Evolutionary conservation across 2,113 vertebrate genomes (phyloP).

Genomic region (Nothoprocta perdicaria): DNA sequence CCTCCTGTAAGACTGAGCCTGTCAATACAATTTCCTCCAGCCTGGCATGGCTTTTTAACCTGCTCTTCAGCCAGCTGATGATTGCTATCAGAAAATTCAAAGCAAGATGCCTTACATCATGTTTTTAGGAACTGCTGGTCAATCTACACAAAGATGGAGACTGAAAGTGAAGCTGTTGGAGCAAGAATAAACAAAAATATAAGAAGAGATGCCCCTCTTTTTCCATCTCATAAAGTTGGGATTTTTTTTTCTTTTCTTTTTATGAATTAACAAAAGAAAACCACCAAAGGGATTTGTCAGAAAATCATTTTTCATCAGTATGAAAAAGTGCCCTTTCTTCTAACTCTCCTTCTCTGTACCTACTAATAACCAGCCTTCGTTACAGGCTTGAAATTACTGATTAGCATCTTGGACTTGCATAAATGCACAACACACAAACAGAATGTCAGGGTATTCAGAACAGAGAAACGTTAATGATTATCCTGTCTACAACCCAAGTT

Average conservation of each 20-base stretch:
- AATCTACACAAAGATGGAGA: background rate
- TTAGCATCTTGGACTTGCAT: conserved; percentile 15
- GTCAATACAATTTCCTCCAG: background rate
- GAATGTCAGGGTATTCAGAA: conserved; percentile 27
- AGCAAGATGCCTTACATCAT: background rate
- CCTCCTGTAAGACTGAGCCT: background rate
- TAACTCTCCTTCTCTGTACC: background rate
- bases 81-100: background rate
- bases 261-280: background rate
- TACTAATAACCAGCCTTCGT: background rate
- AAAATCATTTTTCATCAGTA: background rate
- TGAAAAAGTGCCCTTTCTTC: background rate
- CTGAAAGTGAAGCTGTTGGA: background rate
- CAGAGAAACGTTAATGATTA: conserved; percentile 61
- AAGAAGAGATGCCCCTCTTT: background rate
- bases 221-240: background rate
- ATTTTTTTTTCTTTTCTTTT: background rate
- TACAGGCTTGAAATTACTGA: conserved; percentile 34
- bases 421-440: conserved; percentile 17
- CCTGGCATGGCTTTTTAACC: background rate
- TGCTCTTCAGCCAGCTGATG: background rate
- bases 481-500: conserved; percentile 59
- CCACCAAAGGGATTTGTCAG: background rate
- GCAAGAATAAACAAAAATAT: background rate
- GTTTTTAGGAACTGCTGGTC: background rate